Conservation (phyloP, 1,140 invertebrate genomes). For the Anagrus nilaparvatae region DNA sequence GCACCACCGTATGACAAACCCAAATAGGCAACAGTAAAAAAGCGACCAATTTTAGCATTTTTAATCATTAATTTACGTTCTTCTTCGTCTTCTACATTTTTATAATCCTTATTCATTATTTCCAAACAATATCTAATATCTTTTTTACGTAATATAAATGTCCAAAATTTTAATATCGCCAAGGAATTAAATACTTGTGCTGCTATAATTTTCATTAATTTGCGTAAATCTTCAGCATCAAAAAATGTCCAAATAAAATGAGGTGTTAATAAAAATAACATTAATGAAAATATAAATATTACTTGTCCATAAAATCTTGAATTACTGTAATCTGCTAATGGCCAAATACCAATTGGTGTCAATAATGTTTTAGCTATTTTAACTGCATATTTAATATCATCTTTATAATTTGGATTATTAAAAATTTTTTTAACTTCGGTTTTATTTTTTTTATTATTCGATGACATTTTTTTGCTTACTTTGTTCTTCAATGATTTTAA, state of each 20-base stretch:
- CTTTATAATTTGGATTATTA: too few species aligned
- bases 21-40: constrained; percentile 30
- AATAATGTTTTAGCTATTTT: constrained; percentile 24
- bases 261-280: constrained; percentile 29
- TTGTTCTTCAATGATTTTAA: too few species aligned
- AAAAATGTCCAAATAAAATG: constrained; percentile 31
- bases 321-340: constrained; percentile 19
- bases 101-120: constrained; percentile 29
- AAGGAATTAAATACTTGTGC: constrained; percentile 31
- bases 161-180: constrained; percentile 34
- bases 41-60: constrained; percentile 28
- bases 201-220: constrained; percentile 34
- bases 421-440: neutral
- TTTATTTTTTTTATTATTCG: constrained; percentile 8
- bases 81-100: constrained; percentile 22
- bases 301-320: constrained; percentile 22
- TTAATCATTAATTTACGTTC: constrained; percentile 28
- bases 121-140: constrained; percentile 25
- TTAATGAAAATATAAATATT: constrained; percentile 23
- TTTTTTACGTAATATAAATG: constrained; percentile 29
- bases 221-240: constrained; percentile 29
- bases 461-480: too few species aligned
- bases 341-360: constrained; percentile 33
- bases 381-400: constrained; percentile 24
- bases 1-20: constrained; percentile 32